A percentile compares a stretch with the other conserved stretches of the same genome.
Conservation (phyloP, 2,113 vertebrate genomes). For the Electrona antarctica region DNA sequence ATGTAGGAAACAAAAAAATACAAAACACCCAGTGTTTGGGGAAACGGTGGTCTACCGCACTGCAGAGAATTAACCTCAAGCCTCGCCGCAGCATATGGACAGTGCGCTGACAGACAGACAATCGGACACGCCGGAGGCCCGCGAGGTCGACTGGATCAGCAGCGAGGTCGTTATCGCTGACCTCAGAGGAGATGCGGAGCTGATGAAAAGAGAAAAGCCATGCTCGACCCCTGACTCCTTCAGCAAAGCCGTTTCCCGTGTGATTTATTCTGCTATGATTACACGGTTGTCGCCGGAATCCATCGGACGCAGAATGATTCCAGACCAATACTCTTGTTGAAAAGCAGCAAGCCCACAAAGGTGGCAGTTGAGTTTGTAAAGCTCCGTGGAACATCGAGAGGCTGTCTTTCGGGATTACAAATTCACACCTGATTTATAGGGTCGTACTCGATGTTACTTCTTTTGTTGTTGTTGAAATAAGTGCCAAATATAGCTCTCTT, state of each 20-base stretch:
- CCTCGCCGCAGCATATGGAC: background rate
- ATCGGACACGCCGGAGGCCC: background rate
- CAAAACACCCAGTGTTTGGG: no score
- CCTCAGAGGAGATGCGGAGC: conserved; percentile 10
- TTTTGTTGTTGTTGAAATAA: no score
- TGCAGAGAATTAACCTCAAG: background rate
- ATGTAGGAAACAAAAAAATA: no score
- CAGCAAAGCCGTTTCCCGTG: background rate
- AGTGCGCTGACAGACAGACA: background rate
- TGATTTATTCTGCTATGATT: conserved; percentile 18
- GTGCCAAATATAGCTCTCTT: no score
- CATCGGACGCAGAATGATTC: background rate
- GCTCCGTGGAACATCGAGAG: background rate
- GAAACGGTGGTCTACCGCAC: no score
- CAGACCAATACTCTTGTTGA: background rate
- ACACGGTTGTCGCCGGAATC: conserved; percentile 1
- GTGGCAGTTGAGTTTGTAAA: conserved; percentile 5
- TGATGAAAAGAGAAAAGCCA: conserved; percentile 19
- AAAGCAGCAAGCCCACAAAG: background rate
- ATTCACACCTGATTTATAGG: no score
- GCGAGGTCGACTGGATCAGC: background rate
- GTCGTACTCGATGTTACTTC: no score
- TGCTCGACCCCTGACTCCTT: background rate
- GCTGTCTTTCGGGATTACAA: conserved; percentile 4
- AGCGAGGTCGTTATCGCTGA: conserved; percentile 30